Evolutionary conservation across 2,113 vertebrate species (phyloP).

Genomic region (Psilopsiagon aymara): DNA sequence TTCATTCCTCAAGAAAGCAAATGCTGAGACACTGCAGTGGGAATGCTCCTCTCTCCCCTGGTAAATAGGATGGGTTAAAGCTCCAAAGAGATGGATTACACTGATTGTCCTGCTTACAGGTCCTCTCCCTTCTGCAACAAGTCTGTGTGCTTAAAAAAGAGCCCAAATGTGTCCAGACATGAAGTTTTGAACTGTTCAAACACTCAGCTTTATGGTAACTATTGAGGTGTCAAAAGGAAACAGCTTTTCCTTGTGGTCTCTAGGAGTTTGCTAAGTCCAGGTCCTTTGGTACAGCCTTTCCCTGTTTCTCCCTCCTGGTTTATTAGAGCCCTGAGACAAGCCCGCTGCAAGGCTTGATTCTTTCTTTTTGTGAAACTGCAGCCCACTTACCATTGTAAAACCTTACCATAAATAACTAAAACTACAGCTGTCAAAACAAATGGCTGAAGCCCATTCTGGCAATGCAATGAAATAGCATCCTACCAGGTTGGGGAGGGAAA

Average conservation of each 20-base stretch:
- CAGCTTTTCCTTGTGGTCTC: neutral
- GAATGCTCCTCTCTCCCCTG: neutral
- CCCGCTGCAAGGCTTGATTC: neutral
- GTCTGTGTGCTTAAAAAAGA: neutral
- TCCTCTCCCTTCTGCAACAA: neutral
- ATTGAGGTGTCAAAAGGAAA: neutral
- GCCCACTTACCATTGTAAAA: constrained; percentile 14
- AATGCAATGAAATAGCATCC: neutral
- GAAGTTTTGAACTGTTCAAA: neutral
- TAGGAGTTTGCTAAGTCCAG: neutral
- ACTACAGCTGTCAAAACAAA: constrained; percentile 53
- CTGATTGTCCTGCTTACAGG: neutral
- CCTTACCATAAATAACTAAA: constrained; percentile 47
- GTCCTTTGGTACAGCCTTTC: neutral
- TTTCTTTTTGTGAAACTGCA: neutral
- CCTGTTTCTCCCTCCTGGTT: neutral
- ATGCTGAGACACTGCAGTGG: neutral
- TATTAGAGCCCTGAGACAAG: neutral
- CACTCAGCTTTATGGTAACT: neutral
- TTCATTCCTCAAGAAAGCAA: neutral
- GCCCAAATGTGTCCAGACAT: neutral
- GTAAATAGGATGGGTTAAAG: neutral
- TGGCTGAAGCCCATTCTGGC: constrained; percentile 1
- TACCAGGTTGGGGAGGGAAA: neutral
- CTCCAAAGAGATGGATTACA: neutral